Percentiles rank a stretch among this genome's conserved stretches.
Conservation (phyloP, 2,113 vertebrate species). For the Gallinago jamesoni region DNA sequence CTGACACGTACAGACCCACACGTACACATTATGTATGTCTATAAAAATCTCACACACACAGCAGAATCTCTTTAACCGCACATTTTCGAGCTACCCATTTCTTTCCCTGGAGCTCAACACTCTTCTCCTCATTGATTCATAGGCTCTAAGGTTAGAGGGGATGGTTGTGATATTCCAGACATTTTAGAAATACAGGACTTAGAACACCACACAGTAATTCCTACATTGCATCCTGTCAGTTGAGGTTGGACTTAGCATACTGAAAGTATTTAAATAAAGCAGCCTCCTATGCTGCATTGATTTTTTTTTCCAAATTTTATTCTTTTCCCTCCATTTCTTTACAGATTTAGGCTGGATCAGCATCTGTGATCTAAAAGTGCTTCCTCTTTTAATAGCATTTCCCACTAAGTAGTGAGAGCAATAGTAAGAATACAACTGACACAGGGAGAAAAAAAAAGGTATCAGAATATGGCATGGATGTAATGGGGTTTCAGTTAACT, state of each 20-base stretch:
- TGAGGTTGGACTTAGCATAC: not conserved
- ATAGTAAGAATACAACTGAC: not conserved
- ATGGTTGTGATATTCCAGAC: not conserved
- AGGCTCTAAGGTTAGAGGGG: not conserved
- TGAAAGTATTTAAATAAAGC: not conserved
- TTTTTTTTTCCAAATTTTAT: not conserved
- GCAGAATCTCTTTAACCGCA: slow-evolving; percentile 16
- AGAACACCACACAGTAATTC: not conserved
- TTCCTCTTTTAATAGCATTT: not conserved
- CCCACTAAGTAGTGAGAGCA: not conserved
- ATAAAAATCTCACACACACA: slow-evolving; percentile 5
- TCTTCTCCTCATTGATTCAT: not conserved
- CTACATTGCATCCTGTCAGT: not conserved
- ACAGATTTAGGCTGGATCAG: not conserved
- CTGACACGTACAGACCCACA: slow-evolving; percentile 27
- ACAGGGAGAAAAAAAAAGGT: not conserved
- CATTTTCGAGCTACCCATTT: not conserved
- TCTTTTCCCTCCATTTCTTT: not conserved
- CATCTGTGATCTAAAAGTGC: not conserved
- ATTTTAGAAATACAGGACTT: not conserved
- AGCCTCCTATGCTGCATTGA: not conserved
- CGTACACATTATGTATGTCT: not conserved
- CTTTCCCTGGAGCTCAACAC: not conserved
- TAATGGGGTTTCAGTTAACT: not conserved
- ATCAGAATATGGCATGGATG: not conserved